Percentiles rank a stretch among this genome's conserved stretches.
phyloP scores from a whole-genome alignment of 2,113 vertebrate species.

The Benitochromis conjunctus region DNA sequence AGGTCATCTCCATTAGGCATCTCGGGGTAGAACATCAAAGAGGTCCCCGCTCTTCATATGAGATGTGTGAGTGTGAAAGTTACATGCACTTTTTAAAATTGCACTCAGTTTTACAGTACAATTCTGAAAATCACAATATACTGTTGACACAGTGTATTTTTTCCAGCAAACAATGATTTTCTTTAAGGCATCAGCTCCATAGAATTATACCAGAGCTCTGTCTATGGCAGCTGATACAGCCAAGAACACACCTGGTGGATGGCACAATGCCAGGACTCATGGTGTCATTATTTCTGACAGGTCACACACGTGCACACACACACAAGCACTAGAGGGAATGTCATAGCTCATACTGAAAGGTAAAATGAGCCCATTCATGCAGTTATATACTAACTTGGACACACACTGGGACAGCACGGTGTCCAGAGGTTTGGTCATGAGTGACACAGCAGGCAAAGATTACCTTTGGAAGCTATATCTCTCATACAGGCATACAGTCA shows the following conservation, averaged over 20 bases:
- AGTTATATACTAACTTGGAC: constrained; percentile 14
- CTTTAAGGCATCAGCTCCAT: neutral
- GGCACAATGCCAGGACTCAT: constrained; percentile 14
- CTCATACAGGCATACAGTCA: neutral
- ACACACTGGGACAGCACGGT: neutral
- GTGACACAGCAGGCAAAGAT: constrained; percentile 53
- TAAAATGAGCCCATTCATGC: constrained; percentile 23
- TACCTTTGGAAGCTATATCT: constrained; percentile 39
- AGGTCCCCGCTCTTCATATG: neutral
- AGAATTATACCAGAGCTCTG: neutral
- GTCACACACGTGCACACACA: neutral
- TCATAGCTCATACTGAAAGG: constrained; percentile 24
- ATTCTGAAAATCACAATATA: neutral
- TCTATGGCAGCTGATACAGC: neutral
- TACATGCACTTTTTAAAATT: neutral
- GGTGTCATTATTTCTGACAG: neutral
- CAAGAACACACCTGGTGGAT: constrained; percentile 39
- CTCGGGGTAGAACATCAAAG: constrained; percentile 43
- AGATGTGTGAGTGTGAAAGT: neutral
- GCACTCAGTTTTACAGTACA: neutral
- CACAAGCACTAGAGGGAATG: constrained; percentile 19
- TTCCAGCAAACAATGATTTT: neutral
- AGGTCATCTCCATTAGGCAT: constrained; percentile 55
- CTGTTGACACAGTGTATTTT: neutral
- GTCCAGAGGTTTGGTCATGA: constrained; percentile 46